Percentiles rank a stretch among this genome's conserved stretches.
Evolutionary conservation across 1,140 invertebrate species (phyloP).

Genomic region (Heliconius melpomene): DNA sequence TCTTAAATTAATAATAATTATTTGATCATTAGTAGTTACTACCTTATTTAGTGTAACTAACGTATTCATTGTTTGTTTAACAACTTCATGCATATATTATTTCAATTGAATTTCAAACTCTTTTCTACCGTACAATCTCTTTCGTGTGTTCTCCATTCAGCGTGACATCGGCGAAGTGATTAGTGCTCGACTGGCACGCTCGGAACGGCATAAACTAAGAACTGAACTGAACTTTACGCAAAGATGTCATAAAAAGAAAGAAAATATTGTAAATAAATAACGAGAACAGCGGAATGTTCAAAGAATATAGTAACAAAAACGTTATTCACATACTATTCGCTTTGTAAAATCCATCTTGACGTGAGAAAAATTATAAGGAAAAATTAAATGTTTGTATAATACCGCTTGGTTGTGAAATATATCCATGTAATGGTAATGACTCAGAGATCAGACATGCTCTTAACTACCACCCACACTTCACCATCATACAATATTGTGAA

Average conservation of each 20-base stretch:
- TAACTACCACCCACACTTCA: neutral
- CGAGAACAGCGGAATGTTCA: neutral
- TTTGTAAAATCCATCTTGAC: neutral
- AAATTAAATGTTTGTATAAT: no score
- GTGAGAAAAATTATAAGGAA: no score
- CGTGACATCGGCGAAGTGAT: no score
- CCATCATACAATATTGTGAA: neutral
- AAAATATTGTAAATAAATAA: neutral
- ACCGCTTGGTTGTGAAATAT: no score
- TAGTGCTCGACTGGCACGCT: no score
- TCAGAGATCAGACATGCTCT: neutral
- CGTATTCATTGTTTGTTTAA: neutral
- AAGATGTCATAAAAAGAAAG: no score
- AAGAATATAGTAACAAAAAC: neutral
- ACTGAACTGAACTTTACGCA: no score
- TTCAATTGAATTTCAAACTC: no score
- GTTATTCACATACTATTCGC: neutral
- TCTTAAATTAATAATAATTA: conserved; percentile 33
- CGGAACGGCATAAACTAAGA: no score
- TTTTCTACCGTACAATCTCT: no score
- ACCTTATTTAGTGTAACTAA: neutral
- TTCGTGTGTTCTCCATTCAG: no score
- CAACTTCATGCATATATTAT: neutral
- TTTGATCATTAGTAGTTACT: neutral
- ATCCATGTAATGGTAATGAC: neutral